A percentile compares a stretch with the other conserved stretches of the same genome.
phyloP scores from a whole-genome alignment of 2,888 invertebrate genomes.

The Pachymerium ferrugineum region DNA sequence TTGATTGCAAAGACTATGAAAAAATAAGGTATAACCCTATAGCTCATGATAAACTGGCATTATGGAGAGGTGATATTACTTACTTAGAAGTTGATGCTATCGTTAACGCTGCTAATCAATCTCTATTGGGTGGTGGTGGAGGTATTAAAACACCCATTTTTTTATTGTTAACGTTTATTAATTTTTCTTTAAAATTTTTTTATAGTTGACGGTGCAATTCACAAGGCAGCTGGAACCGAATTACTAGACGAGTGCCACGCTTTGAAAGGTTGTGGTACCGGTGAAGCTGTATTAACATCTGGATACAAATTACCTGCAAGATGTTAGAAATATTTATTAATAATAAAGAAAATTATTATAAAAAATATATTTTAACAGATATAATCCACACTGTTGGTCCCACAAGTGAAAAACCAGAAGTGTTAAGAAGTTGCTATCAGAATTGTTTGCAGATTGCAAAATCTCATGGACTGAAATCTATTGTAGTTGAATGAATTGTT shows the following conservation, averaged over 20 bases:
- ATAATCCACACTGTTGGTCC: slow-evolving; percentile 89
- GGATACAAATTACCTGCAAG: slow-evolving; percentile 75
- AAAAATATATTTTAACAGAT: slow-evolving; percentile 53
- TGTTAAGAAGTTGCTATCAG: slow-evolving; percentile 64
- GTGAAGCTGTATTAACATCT: slow-evolving; percentile 74
- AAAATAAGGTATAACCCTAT: too few species aligned
- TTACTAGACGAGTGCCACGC: slow-evolving; percentile 65
- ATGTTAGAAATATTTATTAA: slow-evolving; percentile 56
- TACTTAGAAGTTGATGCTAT: slow-evolving; percentile 77
- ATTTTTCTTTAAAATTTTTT: not conserved
- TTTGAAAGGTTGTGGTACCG: slow-evolving; percentile 68
- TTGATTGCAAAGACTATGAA: too few species aligned
- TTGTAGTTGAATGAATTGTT: slow-evolving; percentile 51
- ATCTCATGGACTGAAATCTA: slow-evolving; percentile 57
- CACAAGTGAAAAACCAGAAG: slow-evolving; percentile 60
- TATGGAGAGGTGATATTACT: slow-evolving; percentile 74
- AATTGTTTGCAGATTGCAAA: slow-evolving; percentile 58
- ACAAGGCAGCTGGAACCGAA: slow-evolving; percentile 66
- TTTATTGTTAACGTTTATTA: not conserved
- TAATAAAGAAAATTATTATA: not conserved
- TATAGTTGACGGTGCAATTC: slow-evolving; percentile 82
- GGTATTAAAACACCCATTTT: slow-evolving; percentile 46
- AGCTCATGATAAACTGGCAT: slow-evolving; percentile 44
- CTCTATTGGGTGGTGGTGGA: slow-evolving; percentile 73
- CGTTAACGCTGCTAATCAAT: slow-evolving; percentile 81